Conservation (phyloP, 92 coral and sea anemone genomes). For the Galaxea fascicularis region DNA sequence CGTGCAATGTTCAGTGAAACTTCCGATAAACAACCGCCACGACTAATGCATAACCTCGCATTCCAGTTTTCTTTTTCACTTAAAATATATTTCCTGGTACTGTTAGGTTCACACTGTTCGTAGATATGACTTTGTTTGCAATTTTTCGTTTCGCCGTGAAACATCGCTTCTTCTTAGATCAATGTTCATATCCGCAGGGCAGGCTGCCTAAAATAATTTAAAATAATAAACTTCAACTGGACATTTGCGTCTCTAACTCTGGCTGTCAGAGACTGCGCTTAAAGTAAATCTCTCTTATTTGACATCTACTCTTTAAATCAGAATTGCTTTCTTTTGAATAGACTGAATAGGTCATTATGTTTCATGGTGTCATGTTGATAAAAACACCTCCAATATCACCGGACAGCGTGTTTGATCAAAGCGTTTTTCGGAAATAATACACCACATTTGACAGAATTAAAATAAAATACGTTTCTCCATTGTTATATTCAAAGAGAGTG, state of each 20-base stretch:
- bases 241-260: slow-evolving; percentile 11
- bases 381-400: slow-evolving; percentile 14
- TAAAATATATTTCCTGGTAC: not conserved
- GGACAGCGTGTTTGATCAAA: slow-evolving; percentile 32
- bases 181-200: slow-evolving; percentile 18
- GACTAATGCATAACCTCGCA: not conserved
- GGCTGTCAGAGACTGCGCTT: slow-evolving; percentile 4
- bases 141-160: not conserved
- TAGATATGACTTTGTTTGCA: not conserved
- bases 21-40: not conserved
- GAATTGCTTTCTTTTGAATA: slow-evolving; percentile 23
- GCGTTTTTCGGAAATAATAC: slow-evolving; percentile 5
- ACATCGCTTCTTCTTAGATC: not conserved
- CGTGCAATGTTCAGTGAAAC: not conserved
- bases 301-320: slow-evolving; percentile 32
- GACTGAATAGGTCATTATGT: slow-evolving; percentile 35
- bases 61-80: not conserved
- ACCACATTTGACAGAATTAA: slow-evolving; percentile 21
- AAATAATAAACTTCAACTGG: not conserved
- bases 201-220: not conserved
- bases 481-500: slow-evolving; percentile 9
- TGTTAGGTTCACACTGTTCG: not conserved
- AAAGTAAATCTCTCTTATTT: slow-evolving; percentile 16
- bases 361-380: slow-evolving; percentile 35
- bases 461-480: slow-evolving; percentile 22